Percentiles rank a stretch among this genome's conserved stretches.
These are phyloP conservation scores for Sander vitreus DNA, from an alignment of 2,113 vertebrate genomes.

Conservation along the genomic window DNA sequence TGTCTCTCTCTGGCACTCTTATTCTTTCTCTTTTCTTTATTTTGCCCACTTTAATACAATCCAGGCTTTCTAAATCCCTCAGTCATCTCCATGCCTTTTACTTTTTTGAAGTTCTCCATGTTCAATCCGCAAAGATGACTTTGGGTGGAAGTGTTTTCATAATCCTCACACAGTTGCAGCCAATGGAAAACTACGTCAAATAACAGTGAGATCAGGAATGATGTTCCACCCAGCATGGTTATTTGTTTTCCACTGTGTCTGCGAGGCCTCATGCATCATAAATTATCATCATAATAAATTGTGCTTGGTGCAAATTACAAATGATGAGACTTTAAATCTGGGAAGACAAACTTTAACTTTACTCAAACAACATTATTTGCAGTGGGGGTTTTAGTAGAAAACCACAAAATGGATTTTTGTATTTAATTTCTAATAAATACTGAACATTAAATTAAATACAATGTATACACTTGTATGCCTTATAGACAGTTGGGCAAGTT, in stretches of 20 bases:
- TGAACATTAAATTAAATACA: background rate
- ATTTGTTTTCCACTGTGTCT: constrained; percentile 30
- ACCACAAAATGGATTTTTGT: background rate
- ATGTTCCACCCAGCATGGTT: constrained; percentile 19
- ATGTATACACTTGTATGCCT: background rate
- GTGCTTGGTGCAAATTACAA: background rate
- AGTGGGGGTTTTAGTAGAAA: background rate
- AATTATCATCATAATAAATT: constrained; percentile 7
- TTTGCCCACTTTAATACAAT: constrained; percentile 58
- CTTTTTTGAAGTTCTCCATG: constrained; percentile 29
- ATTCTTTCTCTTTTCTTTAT: constrained; percentile 16
- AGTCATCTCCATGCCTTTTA: background rate
- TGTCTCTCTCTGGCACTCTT: constrained; percentile 21
- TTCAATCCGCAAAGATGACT: constrained; percentile 49
- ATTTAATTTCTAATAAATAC: background rate
- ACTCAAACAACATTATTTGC: background rate
- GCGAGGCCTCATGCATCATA: background rate
- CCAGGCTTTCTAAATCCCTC: constrained; percentile 51
- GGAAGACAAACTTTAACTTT: background rate
- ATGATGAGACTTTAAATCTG: background rate
- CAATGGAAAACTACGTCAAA: constrained; percentile 36
- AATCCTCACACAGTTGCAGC: constrained; percentile 36
- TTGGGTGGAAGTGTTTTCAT: constrained; percentile 54
- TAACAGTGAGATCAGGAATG: constrained; percentile 38
- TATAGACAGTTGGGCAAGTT: background rate